A percentile compares a stretch with the other conserved stretches of the same genome.
Conservation (phyloP, 2,797 vertebrate genomes). For the Fistularia commersonii region DNA sequence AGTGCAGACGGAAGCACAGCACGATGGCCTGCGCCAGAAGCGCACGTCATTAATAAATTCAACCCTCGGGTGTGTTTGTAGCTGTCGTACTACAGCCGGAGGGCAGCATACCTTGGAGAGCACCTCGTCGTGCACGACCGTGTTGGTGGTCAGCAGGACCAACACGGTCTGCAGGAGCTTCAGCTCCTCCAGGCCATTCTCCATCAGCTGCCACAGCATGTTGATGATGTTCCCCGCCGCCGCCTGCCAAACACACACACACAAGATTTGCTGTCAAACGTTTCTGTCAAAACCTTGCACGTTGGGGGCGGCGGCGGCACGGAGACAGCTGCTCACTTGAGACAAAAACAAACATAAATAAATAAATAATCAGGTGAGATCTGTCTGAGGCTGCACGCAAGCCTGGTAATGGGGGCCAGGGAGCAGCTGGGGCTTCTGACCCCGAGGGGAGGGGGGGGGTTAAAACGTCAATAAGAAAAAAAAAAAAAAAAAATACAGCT, state of each 20-base stretch:
- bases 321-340: too few species aligned
- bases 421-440: too few species aligned
- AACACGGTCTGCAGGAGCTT: constrained; percentile 96
- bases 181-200: constrained; percentile 96
- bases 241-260: constrained; percentile 68
- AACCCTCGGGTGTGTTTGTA: too few species aligned
- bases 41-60: background rate
- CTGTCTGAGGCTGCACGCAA: too few species aligned
- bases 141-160: constrained; percentile 96
- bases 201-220: constrained; percentile 99
- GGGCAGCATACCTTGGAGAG: constrained; percentile 66
- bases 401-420: too few species aligned
- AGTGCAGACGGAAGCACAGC: constrained; percentile 97
- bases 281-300: background rate
- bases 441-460: too few species aligned
- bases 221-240: constrained; percentile 98
- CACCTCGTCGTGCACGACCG: constrained; percentile 88
- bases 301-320: too few species aligned
- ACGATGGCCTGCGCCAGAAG: constrained; percentile 85
- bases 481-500: too few species aligned
- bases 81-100: too few species aligned
- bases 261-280: background rate
- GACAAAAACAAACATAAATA: too few species aligned
- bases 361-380: too few species aligned
- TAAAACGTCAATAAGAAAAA: too few species aligned